Conservation (phyloP, 2,888 invertebrate species). For the Argyresthia goedartella region DNA sequence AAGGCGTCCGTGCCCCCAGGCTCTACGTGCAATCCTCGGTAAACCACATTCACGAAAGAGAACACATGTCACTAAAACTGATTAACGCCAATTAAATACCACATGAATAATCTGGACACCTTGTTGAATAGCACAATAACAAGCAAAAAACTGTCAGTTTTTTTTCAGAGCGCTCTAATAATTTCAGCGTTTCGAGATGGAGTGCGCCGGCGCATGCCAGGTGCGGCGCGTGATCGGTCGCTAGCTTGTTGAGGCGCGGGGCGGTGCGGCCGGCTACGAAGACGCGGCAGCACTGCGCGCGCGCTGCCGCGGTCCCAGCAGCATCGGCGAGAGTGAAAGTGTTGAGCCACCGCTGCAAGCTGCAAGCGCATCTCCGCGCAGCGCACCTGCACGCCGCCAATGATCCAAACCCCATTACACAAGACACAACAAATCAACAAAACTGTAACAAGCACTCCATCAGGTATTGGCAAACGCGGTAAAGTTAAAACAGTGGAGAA, state of each 20-base stretch:
- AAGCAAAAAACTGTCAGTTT: slow-evolving; percentile 18
- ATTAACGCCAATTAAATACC: neutral
- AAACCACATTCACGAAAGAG: neutral
- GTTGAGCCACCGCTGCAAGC: neutral
- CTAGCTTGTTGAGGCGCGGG: neutral
- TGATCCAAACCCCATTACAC: neutral
- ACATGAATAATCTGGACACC: too few relatives aligned
- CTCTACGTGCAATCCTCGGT: neutral
- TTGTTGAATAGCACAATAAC: too few relatives aligned
- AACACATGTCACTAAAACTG: slow-evolving; percentile 2
- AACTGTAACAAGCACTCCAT: neutral
- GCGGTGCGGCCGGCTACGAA: slow-evolving; percentile 44
- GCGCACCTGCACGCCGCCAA: neutral
- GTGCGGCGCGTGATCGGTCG: neutral
- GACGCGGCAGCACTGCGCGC: slow-evolving; percentile 36
- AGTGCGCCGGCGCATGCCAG: slow-evolving; percentile 32
- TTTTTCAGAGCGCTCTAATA: slow-evolving; percentile 37
- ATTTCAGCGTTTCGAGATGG: slow-evolving; percentile 38
- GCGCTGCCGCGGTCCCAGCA: slow-evolving; percentile 25
- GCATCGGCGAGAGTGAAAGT: slow-evolving; percentile 60
- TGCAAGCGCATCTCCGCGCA: slow-evolving; percentile 32
- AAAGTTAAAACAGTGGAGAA: slow-evolving; percentile 6
- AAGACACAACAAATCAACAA: neutral
- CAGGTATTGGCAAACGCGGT: neutral
- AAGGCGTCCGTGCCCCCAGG: neutral